A percentile compares a stretch with the other conserved stretches of the same genome.
These are phyloP conservation scores for Euphydryas editha DNA, from an alignment of 2,888 invertebrate species.

Conservation along the genomic window DNA sequence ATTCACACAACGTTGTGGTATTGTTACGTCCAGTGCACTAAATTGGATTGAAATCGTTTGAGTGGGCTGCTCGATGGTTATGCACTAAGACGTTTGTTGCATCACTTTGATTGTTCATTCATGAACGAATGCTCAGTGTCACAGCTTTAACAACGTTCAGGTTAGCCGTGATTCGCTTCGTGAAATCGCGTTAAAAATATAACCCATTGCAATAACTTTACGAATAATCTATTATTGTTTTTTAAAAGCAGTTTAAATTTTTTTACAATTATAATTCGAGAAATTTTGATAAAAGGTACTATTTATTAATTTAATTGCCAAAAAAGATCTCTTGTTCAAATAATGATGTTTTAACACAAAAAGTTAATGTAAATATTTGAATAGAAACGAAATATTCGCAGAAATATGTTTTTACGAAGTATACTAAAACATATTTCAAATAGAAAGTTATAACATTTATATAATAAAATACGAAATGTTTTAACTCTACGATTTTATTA, in stretches of 20 bases:
- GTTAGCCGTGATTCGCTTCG: constrained; percentile 16
- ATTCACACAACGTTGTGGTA: constrained; percentile 21
- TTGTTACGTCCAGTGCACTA: constrained; percentile 34
- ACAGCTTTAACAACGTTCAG: constrained; percentile 26
- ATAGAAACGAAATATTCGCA: background rate
- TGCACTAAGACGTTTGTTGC: constrained; percentile 41
- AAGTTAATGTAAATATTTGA: background rate
- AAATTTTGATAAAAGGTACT: too few relatives aligned
- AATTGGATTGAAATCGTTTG: constrained; percentile 38
- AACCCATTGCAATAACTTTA: background rate
- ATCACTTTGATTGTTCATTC: constrained; percentile 55
- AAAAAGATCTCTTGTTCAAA: background rate
- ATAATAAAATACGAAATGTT: constrained; percentile 26
- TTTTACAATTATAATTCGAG: too few relatives aligned
- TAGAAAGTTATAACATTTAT: constrained; percentile 5
- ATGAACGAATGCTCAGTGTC: constrained; percentile 45
- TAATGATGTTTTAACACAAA: background rate
- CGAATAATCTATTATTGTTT: too few relatives aligned
- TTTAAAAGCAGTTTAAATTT: too few relatives aligned
- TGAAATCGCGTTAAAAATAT: constrained; percentile 9
- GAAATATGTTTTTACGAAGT: background rate
- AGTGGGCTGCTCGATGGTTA: constrained; percentile 39
- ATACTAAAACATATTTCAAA: background rate
- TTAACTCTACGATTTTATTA: constrained; percentile 29
- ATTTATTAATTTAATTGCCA: too few relatives aligned